Evolutionary conservation across 2,113 vertebrate genomes (phyloP), one percentile per base, ranked within the genome.

Genomic region (Bufo bufo): DNA sequence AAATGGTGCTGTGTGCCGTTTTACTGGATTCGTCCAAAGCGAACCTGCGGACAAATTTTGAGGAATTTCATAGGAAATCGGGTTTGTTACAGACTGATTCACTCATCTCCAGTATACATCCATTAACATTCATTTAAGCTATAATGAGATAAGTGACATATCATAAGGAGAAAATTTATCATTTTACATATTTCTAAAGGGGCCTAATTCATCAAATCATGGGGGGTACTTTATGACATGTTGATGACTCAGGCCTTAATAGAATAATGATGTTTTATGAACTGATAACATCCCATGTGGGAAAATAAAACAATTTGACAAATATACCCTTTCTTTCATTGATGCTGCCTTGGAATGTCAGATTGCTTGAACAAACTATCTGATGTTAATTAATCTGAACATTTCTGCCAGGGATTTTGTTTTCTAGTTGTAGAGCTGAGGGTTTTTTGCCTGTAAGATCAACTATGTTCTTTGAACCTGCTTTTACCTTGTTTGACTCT

Each of bases 301-400:
- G 49, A 75, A 74, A 85, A 85, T 74, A 74, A 75, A 17, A 59
- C 4, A 5, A 12, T 47, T 61, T 85, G 72, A 85, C 58, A 63
- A 77, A 85, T 77, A 61, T 77, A 63, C 43, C 72, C 17, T 54
- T 72, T 49, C 58, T 77, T 63, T 7, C 13, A 61, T 85, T 61
- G 54, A 85, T 63, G 13, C 45, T 49, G 72, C 54, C 59, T 75
- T 50, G 72, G 45, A 49, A 49, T 61, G 20, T 85, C 54, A 49
- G 8, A 75, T 63, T 61, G 56, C 72, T 77, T 77, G 58, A 85
- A 63, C 69, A 85, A 43, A 74, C 84, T 85, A 23, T 77, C 16
- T 85, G 84, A 85, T 72, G 77, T 63, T 85, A 85, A 85, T 86
- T 86, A 78, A 52, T 86, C n/a, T 86, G 74, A 78, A 86, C 85